Percentiles rank a stretch among this genome's conserved stretches.
These are phyloP conservation scores for Heliocidaris erythrogramma DNA, from an alignment of 35 echinoderm and acorn worm species.

Conservation along the genomic window DNA sequence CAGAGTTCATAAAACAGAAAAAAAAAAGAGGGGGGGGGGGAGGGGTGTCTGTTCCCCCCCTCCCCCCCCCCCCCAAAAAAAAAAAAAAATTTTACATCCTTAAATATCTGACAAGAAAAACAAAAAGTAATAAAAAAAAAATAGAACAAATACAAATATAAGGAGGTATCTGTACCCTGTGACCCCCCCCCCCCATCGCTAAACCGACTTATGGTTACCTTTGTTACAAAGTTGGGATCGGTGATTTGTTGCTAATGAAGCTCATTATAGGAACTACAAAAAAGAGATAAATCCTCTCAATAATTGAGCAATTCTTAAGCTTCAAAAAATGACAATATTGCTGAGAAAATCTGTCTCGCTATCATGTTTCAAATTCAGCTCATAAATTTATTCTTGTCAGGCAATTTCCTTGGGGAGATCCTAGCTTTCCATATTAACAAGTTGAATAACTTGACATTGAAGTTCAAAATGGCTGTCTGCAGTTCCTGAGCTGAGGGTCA, in stretches of 20 bases:
- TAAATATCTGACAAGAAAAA: too few relatives aligned
- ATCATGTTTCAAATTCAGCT: neutral
- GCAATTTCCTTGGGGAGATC: neutral
- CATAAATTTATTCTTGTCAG: neutral
- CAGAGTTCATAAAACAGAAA: too few relatives aligned
- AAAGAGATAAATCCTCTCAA: neutral
- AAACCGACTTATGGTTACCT: too few relatives aligned
- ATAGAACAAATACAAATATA: too few relatives aligned
- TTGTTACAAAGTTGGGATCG: neutral
- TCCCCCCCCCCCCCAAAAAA: too few relatives aligned
- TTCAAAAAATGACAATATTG: neutral
- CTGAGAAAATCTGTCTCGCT: neutral
- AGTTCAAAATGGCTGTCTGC: neutral
- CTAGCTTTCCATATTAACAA: neutral
- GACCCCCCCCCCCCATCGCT: too few relatives aligned
- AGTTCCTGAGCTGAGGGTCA: neutral
- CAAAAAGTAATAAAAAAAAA: too few relatives aligned
- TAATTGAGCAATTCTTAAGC: too few relatives aligned
- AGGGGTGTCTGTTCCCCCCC: too few relatives aligned
- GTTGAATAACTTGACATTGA: neutral
- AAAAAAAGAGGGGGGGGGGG: too few relatives aligned
- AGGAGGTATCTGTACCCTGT: too few relatives aligned
- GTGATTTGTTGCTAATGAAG: neutral
- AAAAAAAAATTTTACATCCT: too few relatives aligned
- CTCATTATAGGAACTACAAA: neutral